These are phyloP conservation scores for Pecten maximus DNA, from an alignment of 2,888 invertebrate genomes.

Conservation along the genomic window DNA sequence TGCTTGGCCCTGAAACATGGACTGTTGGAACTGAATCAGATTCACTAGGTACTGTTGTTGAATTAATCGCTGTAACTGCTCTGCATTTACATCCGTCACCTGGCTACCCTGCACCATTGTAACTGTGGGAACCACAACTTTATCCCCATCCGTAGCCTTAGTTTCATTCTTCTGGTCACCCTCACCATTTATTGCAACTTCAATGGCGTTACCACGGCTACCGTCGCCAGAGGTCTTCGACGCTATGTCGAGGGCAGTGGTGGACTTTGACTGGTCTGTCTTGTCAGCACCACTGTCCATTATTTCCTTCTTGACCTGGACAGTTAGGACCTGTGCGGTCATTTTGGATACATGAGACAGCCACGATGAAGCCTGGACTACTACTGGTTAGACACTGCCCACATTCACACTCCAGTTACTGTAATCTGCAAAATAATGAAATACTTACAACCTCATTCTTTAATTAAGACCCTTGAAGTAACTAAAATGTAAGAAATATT, in stretches of 20 bases:
- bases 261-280: background rate
- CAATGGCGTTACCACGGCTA: background rate
- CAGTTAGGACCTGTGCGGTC: slow-evolving; percentile 52
- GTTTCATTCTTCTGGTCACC: slow-evolving; percentile 40
- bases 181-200: background rate
- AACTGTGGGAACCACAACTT: background rate
- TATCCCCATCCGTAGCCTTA: background rate
- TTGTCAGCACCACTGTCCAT: slow-evolving; percentile 38
- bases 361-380: background rate
- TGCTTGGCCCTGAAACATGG: slow-evolving; percentile 67
- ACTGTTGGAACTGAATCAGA: slow-evolving; percentile 73
- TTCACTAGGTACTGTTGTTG: slow-evolving; percentile 69
- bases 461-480: too few species aligned
- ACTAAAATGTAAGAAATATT: too few species aligned
- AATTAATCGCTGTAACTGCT: slow-evolving; percentile 56
- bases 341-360: slow-evolving; percentile 33
- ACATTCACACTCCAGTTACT: background rate
- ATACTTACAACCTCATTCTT: background rate
- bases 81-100: slow-evolving; percentile 38
- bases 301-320: slow-evolving; percentile 54
- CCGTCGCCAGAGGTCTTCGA: slow-evolving; percentile 16
- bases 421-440: background rate
- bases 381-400: background rate
- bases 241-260: slow-evolving; percentile 41
- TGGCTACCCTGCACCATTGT: slow-evolving; percentile 3